Evolutionary conservation across 2,888 invertebrate species (phyloP), one percentile per base, ranked within the genome.

Genomic region (Parascotia fuliginaria): DNA sequence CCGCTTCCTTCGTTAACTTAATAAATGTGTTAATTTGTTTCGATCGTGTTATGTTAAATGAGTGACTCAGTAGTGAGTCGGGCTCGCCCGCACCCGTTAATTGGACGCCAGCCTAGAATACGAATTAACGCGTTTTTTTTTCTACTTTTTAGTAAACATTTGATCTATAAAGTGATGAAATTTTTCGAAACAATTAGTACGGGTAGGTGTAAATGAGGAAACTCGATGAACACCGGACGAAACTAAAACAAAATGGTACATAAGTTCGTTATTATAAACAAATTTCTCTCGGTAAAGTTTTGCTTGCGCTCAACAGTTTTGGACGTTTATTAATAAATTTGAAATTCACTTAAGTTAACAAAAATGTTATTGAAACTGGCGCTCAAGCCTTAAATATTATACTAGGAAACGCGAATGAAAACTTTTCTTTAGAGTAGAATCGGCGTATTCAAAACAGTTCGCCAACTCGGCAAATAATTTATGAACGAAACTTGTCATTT

Each of bases 31-130:
- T 85, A 85, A 85, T 86, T 82, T 72, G 77, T 78, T 76, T 65
- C 70, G 74, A 78, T 77, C 74, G 80, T 73, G 73, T 65, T 62
- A 69, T 70, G 78, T 78, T 79, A 77, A 85, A 80, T 76, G 73
- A 78, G 78, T 88, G 88, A 87, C 70, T 87, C 87, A 87, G 60
- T 54, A 41, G 14, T 43, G 59, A 65, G 66, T 60, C 49, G 47
- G 59, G 55, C 66, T 80, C 83, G 83, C 85, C 81, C 75, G 77
- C 83, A 75, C 66, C 62, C 71, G 87, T 80, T 87, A 89, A 88
- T 87, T 84, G 81, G 68, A 72, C 80, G 60, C 63, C 79, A 84
- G 78, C 87, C 87, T 86, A 88, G 86, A 83, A 83, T 75, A 67
- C 59, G 65, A 87, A 86, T 86, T 85, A 84, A 74, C 81, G 84